Conservation (phyloP, 2,888 invertebrate species). For the Caenorhabditis sulstoni region DNA sequence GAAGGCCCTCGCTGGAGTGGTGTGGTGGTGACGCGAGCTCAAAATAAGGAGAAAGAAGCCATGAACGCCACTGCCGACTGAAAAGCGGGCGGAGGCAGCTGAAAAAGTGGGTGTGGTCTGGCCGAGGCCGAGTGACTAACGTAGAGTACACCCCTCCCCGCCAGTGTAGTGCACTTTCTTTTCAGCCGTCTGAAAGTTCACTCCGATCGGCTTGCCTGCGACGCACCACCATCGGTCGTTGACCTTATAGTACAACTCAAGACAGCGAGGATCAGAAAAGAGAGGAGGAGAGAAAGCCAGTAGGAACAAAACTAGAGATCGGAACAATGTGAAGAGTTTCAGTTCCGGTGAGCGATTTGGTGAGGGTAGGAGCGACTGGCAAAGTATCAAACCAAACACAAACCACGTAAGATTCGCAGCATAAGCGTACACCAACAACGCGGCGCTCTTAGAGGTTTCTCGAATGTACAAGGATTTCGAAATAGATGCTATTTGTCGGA, state of each 20-base stretch:
- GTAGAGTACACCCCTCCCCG: slow-evolving; percentile 34
- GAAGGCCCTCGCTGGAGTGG: no score
- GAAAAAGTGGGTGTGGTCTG: slow-evolving; percentile 25
- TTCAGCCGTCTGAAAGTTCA: slow-evolving; percentile 45
- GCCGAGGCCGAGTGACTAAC: slow-evolving; percentile 24
- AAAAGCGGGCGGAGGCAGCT: slow-evolving; percentile 11
- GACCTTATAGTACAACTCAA: slow-evolving; percentile 49
- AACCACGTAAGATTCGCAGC: neutral
- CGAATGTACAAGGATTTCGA: slow-evolving; percentile 45
- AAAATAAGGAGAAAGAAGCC: slow-evolving; percentile 10
- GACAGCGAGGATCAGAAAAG: neutral
- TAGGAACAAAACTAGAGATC: neutral
- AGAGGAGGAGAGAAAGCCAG: neutral
- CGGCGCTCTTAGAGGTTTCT: neutral
- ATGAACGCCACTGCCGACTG: slow-evolving; percentile 1
- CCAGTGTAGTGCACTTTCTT: slow-evolving; percentile 36
- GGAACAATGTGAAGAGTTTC: neutral
- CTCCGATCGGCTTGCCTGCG: slow-evolving; percentile 40
- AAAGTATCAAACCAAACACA: slow-evolving; percentile 23
- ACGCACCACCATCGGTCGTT: slow-evolving; percentile 14
- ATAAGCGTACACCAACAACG: neutral
- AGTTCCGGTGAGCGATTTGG: no score
- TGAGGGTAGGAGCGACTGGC: neutral
- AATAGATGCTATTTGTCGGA: slow-evolving; percentile 4
- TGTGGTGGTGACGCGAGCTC: neutral